Conservation (phyloP, 2,113 vertebrate species). For the Cepphus grylle region DNA sequence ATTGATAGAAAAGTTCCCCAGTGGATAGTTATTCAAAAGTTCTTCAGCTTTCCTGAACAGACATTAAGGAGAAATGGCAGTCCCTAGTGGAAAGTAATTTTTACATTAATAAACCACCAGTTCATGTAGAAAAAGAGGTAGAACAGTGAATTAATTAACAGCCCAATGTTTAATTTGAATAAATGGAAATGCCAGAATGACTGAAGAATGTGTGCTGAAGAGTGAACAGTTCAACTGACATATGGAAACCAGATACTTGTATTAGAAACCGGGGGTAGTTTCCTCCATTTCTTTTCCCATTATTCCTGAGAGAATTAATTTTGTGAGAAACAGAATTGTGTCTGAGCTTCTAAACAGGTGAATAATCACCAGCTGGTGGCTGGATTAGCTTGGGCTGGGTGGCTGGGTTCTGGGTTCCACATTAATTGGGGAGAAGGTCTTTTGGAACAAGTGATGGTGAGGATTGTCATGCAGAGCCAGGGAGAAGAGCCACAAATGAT, state of each 20-base stretch:
- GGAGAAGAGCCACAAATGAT: neutral
- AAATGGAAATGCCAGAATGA: neutral
- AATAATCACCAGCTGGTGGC: neutral
- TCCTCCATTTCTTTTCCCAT: neutral
- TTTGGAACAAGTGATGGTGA: neutral
- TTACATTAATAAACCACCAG: neutral
- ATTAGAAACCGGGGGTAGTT: neutral
- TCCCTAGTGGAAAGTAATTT: neutral
- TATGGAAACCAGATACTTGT: neutral
- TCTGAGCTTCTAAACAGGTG: neutral
- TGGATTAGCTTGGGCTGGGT: neutral
- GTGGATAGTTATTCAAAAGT: neutral
- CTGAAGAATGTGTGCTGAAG: neutral
- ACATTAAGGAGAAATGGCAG: neutral
- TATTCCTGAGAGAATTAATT: neutral
- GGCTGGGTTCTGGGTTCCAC: neutral
- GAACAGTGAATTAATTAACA: neutral
- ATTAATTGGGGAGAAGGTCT: neutral
- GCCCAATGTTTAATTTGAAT: neutral
- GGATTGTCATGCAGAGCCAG: rapidly evolving
- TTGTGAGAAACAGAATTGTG: neutral
- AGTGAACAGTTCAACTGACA: neutral
- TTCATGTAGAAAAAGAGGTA: neutral
- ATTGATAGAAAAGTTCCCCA: neutral
- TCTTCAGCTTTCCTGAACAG: neutral